Conservation (phyloP, 2,888 invertebrate species). For the Leucophora obtusa region DNA sequence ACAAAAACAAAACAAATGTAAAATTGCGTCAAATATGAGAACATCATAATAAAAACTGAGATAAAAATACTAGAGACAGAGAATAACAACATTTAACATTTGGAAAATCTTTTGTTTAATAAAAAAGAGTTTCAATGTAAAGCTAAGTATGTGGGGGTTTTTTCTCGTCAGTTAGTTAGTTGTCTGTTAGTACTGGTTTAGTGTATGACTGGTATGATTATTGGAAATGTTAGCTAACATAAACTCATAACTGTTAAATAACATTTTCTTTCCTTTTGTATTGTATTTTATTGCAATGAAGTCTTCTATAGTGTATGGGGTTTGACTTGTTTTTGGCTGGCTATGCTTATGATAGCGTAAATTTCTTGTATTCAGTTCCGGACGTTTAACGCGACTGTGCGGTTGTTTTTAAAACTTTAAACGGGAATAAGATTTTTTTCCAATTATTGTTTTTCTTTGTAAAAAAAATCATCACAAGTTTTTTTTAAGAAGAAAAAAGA, state of each 20-base stretch:
- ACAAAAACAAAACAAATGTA: constrained; percentile 10
- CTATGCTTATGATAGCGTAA: constrained; percentile 50
- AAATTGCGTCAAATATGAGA: not conserved
- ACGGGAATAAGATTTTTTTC: constrained; percentile 53
- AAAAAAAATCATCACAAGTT: constrained; percentile 31
- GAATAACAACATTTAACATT: not conserved
- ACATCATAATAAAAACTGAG: not conserved
- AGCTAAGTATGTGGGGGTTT: constrained; percentile 42
- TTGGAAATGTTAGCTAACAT: constrained; percentile 40
- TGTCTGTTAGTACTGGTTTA: constrained; percentile 37
- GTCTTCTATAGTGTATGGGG: not conserved
- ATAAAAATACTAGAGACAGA: not conserved
- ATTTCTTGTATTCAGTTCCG: constrained; percentile 67
- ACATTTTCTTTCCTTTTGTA: constrained; percentile 18
- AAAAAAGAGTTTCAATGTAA: not conserved
- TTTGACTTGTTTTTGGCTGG: constrained; percentile 26
- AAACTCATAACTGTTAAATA: constrained; percentile 1
- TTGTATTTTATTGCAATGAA: not conserved
- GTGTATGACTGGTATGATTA: constrained; percentile 21
- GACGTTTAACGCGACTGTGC: constrained; percentile 68
- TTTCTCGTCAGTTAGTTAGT: not conserved
- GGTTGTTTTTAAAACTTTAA: constrained; percentile 59
- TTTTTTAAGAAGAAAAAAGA: constrained; percentile 46
- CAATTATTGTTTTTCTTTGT: constrained; percentile 60
- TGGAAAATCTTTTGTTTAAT: constrained; percentile 1